Conservation (phyloP, 2,797 vertebrate species). For the Argyrosomus regius region DNA sequence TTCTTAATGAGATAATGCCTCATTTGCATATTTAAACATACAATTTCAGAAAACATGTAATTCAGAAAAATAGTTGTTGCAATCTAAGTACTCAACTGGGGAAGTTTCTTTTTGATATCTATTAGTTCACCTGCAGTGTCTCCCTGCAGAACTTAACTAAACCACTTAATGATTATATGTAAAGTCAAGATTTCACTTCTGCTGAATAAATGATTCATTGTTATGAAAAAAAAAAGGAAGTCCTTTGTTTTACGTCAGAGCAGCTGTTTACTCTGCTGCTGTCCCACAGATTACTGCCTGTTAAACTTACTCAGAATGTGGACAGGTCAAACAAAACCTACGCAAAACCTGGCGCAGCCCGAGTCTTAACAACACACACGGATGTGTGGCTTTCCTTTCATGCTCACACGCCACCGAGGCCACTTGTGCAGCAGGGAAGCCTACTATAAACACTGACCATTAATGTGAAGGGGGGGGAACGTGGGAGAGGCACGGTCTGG, state of each 20-base stretch:
- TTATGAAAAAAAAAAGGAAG: constrained; percentile 27
- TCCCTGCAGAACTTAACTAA: neutral
- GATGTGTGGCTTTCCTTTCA: constrained; percentile 77
- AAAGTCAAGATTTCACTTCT: neutral
- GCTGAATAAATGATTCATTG: neutral
- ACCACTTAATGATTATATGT: neutral
- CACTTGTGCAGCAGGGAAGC: constrained; percentile 50
- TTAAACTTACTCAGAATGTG: constrained; percentile 41
- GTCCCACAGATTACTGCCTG: constrained; percentile 25
- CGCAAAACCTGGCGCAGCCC: neutral
- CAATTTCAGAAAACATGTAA: too few relatives aligned
- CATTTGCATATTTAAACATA: too few relatives aligned
- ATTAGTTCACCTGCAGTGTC: too few relatives aligned
- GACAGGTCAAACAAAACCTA: constrained; percentile 59
- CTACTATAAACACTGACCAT: constrained; percentile 68
- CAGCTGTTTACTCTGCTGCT: constrained; percentile 45
- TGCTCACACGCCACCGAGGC: constrained; percentile 35
- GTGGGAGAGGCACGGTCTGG: constrained; percentile 68
- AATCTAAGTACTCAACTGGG: too few relatives aligned
- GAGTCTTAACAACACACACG: constrained; percentile 57
- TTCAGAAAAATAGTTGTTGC: too few relatives aligned
- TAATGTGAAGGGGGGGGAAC: constrained; percentile 60
- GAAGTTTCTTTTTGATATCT: too few relatives aligned
- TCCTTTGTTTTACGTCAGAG: constrained; percentile 43
- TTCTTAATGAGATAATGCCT: too few relatives aligned